These are phyloP conservation scores for Gymnorhina tibicen DNA, from an alignment of 2,113 vertebrate genomes.

Conservation along the genomic window DNA sequence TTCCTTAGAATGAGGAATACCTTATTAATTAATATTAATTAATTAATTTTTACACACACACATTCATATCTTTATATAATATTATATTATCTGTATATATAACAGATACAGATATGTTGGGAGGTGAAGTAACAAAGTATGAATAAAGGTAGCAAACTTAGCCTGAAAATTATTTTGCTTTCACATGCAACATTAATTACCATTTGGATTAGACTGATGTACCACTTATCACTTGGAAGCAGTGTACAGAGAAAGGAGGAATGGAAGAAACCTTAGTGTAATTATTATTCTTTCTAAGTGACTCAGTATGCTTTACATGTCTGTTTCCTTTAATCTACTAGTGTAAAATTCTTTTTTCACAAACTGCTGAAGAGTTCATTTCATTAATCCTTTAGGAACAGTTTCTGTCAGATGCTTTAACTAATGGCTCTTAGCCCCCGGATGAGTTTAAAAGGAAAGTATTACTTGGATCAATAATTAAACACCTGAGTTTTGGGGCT, in stretches of 20 bases:
- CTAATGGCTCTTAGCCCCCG: conserved; percentile 3
- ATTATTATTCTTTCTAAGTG: conserved; percentile 29
- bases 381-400: conserved; percentile 60
- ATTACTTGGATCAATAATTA: conserved; percentile 67
- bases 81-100: background rate
- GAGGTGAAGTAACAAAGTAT: background rate
- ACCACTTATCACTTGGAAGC: background rate
- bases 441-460: conserved; percentile 51
- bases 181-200: background rate
- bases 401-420: conserved; percentile 50
- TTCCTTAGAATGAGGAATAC: background rate
- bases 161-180: background rate
- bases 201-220: background rate
- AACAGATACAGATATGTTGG: background rate
- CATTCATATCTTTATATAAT: background rate
- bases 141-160: background rate
- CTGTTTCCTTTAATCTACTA: conserved; percentile 46
- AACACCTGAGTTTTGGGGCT: conserved; percentile 39
- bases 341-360: conserved; percentile 37
- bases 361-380: conserved; percentile 52
- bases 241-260: background rate
- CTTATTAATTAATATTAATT: background rate
- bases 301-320: conserved; percentile 18
- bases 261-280: background rate
- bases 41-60: background rate